phyloP scores from a whole-genome alignment of 1,140 invertebrate species.

The Euwallacea fornicatus region DNA sequence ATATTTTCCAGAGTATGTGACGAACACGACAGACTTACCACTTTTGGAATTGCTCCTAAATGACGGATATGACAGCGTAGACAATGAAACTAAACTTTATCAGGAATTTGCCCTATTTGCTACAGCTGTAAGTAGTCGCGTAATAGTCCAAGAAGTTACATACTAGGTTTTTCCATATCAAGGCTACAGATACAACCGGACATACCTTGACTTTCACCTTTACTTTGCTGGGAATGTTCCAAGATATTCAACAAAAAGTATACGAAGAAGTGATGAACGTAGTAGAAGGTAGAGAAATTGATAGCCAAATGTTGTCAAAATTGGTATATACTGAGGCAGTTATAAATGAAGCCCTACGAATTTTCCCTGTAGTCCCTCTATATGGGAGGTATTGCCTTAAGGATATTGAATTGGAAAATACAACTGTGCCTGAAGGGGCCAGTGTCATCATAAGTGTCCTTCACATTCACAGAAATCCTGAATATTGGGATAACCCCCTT shows the following conservation, averaged over 20 bases:
- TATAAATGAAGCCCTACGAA: slow-evolving; percentile 5
- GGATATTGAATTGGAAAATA: slow-evolving; percentile 15
- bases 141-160: background rate
- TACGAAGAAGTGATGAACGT: slow-evolving; percentile 18
- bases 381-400: background rate
- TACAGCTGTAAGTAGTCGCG: background rate
- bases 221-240: slow-evolving; percentile 11
- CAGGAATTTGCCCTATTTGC: slow-evolving; percentile 3
- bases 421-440: slow-evolving; percentile 11
- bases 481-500: slow-evolving; percentile 57
- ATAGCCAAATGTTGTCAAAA: background rate
- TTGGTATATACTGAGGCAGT: slow-evolving; percentile 18
- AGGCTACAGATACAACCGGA: slow-evolving; percentile 24
- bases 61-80: background rate
- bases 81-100: background rate
- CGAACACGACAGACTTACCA: background rate
- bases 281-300: slow-evolving; percentile 2
- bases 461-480: slow-evolving; percentile 20
- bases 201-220: slow-evolving; percentile 11
- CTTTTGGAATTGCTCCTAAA: background rate
- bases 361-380: slow-evolving; percentile 5
- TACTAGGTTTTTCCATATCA: slow-evolving; percentile 1
- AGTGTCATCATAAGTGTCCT: slow-evolving; percentile 6
- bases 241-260: slow-evolving; percentile 2
- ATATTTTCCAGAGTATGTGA: slow-evolving; percentile 5